Conservation (phyloP, 2,888 invertebrate species). For the Volucella bombylans region DNA sequence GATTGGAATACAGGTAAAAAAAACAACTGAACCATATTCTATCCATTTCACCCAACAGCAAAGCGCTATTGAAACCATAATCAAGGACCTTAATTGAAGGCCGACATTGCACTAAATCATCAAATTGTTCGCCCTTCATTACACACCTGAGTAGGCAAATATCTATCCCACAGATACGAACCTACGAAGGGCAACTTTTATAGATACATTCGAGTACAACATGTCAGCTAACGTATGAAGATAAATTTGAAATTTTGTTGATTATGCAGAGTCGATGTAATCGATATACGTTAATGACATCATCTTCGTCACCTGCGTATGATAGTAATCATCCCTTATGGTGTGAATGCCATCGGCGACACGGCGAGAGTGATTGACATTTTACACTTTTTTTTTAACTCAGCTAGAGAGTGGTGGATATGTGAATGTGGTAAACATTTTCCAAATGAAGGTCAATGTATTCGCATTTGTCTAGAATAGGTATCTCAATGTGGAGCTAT, state of each 20-base stretch:
- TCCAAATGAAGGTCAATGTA: too few species aligned
- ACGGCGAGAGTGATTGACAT: too few species aligned
- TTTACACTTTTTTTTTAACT: too few species aligned
- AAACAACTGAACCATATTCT: constrained; percentile 12
- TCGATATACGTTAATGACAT: neutral
- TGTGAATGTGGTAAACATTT: too few species aligned
- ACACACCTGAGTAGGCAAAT: constrained; percentile 28
- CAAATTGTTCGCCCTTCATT: constrained; percentile 47
- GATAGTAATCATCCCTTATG: too few species aligned
- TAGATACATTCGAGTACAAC: neutral
- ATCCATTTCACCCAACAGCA: constrained; percentile 40
- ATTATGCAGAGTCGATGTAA: neutral
- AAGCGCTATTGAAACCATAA: constrained; percentile 43
- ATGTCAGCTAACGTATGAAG: neutral
- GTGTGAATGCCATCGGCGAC: too few species aligned
- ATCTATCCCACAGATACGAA: neutral
- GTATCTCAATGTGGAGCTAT: too few species aligned
- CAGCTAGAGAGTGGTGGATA: too few species aligned
- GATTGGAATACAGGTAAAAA: neutral
- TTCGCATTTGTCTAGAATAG: too few species aligned
- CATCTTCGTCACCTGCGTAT: too few species aligned
- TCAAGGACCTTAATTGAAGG: constrained; percentile 55
- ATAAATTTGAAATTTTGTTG: neutral
- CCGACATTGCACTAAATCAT: constrained; percentile 40
- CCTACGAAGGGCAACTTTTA: neutral